Percentiles rank a stretch among this genome's conserved stretches.
Conservation (phyloP, 2,113 vertebrate genomes). For the Barbus barbus region DNA sequence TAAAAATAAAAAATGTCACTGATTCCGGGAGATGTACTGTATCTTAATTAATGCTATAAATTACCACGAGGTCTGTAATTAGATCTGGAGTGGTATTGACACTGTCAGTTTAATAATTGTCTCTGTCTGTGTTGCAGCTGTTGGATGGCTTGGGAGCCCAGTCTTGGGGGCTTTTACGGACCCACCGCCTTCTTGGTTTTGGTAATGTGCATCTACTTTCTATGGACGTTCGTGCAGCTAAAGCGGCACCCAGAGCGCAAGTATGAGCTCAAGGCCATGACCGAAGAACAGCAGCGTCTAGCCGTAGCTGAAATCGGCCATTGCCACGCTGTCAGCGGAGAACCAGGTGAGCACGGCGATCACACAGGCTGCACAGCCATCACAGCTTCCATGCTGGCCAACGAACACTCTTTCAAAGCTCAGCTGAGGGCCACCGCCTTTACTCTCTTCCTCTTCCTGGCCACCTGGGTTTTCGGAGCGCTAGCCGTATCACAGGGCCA, state of each 20-base stretch:
- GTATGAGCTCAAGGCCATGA: slow-evolving; percentile 80
- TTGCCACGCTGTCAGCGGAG: slow-evolving; percentile 58
- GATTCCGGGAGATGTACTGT: slow-evolving; percentile 33
- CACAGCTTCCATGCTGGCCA: slow-evolving; percentile 84
- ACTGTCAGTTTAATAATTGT: slow-evolving; percentile 28
- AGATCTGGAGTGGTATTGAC: slow-evolving; percentile 34
- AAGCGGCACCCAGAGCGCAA: slow-evolving; percentile 83
- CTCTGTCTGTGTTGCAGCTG: slow-evolving; percentile 73
- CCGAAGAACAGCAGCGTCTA: slow-evolving; percentile 79
- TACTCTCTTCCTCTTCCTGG: slow-evolving; percentile 92
- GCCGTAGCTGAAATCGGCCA: slow-evolving; percentile 72
- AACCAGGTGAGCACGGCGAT: slow-evolving; percentile 50
- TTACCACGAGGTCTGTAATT: slow-evolving; percentile 44
- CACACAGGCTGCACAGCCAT: slow-evolving; percentile 76
- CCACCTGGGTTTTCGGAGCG: slow-evolving; percentile 95
- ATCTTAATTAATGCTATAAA: slow-evolving; percentile 43
- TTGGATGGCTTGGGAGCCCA: slow-evolving; percentile 91
- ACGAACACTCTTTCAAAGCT: slow-evolving; percentile 96
- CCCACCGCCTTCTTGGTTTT: slow-evolving; percentile 80
- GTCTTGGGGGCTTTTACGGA: slow-evolving; percentile 85
- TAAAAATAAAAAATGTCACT: slow-evolving; percentile 32
- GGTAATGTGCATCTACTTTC: slow-evolving; percentile 83
- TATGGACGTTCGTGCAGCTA: slow-evolving; percentile 80
- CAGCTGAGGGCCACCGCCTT: slow-evolving; percentile 90
- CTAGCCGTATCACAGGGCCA: slow-evolving; percentile 92